Percentiles rank a stretch among this genome's conserved stretches.
Evolutionary conservation across 2,797 vertebrate genomes (phyloP).

Genomic region (Vultur gryphus): DNA sequence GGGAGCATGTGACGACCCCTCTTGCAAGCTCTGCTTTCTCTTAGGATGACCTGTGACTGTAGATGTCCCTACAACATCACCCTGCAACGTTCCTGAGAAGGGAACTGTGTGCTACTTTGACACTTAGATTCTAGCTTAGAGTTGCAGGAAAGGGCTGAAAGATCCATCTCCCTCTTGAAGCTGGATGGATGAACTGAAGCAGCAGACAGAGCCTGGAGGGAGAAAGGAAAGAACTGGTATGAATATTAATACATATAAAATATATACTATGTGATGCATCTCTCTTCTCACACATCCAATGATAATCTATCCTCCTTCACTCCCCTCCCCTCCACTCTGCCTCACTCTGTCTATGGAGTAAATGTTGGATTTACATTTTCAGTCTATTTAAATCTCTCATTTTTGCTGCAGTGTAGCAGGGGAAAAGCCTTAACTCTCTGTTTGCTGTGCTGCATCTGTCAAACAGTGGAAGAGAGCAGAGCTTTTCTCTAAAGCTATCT

Average conservation of each 20-base stretch:
- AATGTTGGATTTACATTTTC: slow-evolving; percentile 69
- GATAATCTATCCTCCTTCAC: slow-evolving; percentile 54
- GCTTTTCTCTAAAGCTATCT: background rate
- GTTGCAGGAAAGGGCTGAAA: slow-evolving; percentile 26
- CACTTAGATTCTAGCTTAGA: background rate
- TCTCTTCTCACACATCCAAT: slow-evolving; percentile 59
- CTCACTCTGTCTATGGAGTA: slow-evolving; percentile 48
- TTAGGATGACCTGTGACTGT: background rate
- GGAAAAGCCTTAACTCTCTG: slow-evolving; percentile 43
- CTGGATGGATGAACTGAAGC: slow-evolving; percentile 65
- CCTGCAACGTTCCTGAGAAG: background rate
- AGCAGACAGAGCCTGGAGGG: slow-evolving; percentile 54
- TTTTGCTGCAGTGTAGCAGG: slow-evolving; percentile 46
- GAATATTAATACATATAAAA: slow-evolving; percentile 72
- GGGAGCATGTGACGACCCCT: background rate
- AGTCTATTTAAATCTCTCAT: slow-evolving; percentile 66
- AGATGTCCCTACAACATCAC: background rate
- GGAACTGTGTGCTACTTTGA: background rate
- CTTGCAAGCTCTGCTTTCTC: background rate
- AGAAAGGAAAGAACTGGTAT: slow-evolving; percentile 45
- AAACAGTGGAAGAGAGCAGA: background rate
- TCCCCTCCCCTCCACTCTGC: slow-evolving; percentile 8
- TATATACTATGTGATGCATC: slow-evolving; percentile 64
- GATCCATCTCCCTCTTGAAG: slow-evolving; percentile 61
- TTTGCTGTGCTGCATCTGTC: slow-evolving; percentile 4